Base-by-base conservation (phyloP, 2,888 invertebrate genomes). In the Diogma glabrata region DNA sequence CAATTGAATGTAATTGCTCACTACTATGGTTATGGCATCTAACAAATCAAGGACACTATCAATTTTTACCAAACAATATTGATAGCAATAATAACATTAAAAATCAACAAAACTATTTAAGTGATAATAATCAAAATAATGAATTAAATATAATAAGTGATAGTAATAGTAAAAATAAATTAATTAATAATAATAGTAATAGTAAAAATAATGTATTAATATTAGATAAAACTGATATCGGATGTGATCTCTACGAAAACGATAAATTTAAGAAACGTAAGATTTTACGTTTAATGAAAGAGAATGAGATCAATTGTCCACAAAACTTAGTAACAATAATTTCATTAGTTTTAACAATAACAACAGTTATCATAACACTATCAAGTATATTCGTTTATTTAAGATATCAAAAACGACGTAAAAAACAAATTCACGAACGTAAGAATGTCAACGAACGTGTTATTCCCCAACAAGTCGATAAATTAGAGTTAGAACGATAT, bases 11-110 rank as follows among this genome's bases (percentile, higher is more conserved):
- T 70, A 91, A 91, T 68, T 91, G 91, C 64, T 88, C 89, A 49
- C 71, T 91, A 53, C 74, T 86, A 55, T 91, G 91, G 91, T 72
- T 91, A 40, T 88, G 88, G 87, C 82, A 82, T 62, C 73, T 89
- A 45, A 75, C 67, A 47, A 7, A 56, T 17, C 43, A 43, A 47
- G 48, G 48, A 48, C 48, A 48, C 20, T 30, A 30, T 30, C 30
- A 48, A 14, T 28, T 26, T 47, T n/a, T 28, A 2, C 26, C 19
- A 28, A 26, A 47, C n/a, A 43, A 20, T 22, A 43, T 43, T 22
- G 23, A 43, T 22, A 43, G 14, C 23, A 43, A 43, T 22, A 23
- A 43, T 43, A 43, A 47, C 28, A 28, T 19, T 17, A 47, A 12
- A 47, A 47, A 24, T 26, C 24, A 28, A 28, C n/a, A 43, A 22